These are phyloP conservation scores for Nannospalax galili DNA, from an alignment of 2,113 vertebrate species.

Conservation along the genomic window DNA sequence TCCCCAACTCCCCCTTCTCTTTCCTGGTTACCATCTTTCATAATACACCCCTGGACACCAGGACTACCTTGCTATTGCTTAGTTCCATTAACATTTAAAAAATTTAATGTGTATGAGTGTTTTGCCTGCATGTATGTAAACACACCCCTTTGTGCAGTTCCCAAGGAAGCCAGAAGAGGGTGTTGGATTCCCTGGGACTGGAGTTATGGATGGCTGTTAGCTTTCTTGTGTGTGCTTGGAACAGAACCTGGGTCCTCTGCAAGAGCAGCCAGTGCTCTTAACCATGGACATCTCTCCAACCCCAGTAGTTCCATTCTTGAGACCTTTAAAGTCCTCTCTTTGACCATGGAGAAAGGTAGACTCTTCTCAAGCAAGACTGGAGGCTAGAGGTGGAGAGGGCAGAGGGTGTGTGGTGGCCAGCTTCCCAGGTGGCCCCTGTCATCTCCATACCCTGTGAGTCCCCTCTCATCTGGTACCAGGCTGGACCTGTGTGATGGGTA, in stretches of 20 bases:
- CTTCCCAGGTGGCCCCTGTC: not conserved
- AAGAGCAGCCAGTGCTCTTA: no score
- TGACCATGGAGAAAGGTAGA: not conserved
- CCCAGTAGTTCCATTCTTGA: not conserved
- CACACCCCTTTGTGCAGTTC: no score
- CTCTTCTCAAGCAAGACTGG: not conserved
- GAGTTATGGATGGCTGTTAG: no score
- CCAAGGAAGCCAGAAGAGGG: no score
- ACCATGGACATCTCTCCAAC: no score
- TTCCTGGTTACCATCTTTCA: not conserved
- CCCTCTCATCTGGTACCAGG: not conserved
- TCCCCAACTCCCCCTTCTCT: not conserved
- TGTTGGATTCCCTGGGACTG: no score
- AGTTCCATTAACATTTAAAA: not conserved
- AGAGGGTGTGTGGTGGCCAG: not conserved
- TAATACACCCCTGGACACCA: not conserved
- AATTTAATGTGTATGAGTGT: no score
- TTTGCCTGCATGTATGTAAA: no score
- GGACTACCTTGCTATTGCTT: not conserved
- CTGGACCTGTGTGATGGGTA: not conserved
- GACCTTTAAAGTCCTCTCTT: not conserved
- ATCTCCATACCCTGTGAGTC: not conserved
- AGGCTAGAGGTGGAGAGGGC: not conserved
- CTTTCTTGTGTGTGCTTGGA: no score
- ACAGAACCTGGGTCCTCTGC: no score